Base-by-base conservation (phyloP, 2,797 vertebrate species). In the Hemibagrus guttatus region DNA sequence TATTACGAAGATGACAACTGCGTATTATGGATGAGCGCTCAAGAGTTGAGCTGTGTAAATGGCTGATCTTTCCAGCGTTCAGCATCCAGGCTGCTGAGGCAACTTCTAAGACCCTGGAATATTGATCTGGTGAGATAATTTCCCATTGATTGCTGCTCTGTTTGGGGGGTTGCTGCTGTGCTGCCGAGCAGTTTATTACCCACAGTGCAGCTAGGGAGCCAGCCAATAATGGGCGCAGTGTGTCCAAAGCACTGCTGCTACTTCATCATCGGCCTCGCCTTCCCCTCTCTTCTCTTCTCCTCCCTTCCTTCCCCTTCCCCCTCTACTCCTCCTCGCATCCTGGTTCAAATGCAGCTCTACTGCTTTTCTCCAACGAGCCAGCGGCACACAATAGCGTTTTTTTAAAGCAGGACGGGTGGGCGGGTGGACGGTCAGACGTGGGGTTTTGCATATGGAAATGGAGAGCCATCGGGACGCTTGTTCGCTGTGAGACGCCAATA, bases 131-230 rank as follows among this genome's bases (percentile, higher is more conserved):
- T 91, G 91, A 94, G 94, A 96, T 96, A 93, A 95, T 96, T 96
- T 95, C 91, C 93, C 95, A 96, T 96, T 95, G 95, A 96, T 96
- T 95, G 95, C 93, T 93, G 92, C 94, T 93, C 94, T 95, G 94
- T 93, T 95, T 94, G 93, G 94, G 79, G 94, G 93, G 94, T 93
- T 94, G 95, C 94, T 92, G 89, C 91, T 93, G 94, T 94, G 95
- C 94, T 92, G 89, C 91, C 93, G 94, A 94, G 93, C 93, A 94
- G 94, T 96, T 96, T 96, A 96, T 96, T 95, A 94, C 92, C 93
- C 93, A 92, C 93, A 91, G 92, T 94, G 94, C 94, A 95, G 93
- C 93, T 91, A 92, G 92, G 92, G 93, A 94, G 93, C 91, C 90
- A 90, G 92, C 91, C 93, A 95, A 94, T 94, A 95, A 95, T 93